These are phyloP conservation scores for Drosophila ercepeae DNA, from an alignment of 1,140 invertebrate genomes.

Conservation along the genomic window DNA sequence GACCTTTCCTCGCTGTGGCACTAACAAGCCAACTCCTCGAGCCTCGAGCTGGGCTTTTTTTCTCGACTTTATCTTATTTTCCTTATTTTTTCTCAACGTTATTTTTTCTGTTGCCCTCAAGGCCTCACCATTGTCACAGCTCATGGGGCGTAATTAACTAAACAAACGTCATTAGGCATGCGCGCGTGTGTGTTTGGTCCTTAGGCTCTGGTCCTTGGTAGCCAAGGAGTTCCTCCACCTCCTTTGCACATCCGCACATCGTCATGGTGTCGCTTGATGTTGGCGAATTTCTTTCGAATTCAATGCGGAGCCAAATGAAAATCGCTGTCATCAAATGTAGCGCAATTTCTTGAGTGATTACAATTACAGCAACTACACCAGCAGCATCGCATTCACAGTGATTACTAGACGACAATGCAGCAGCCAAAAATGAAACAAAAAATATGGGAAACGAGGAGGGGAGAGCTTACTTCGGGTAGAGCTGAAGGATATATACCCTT, in stretches of 20 bases:
- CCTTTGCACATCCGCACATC: neutral
- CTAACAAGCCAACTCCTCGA: slow-evolving; percentile 59
- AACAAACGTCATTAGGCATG: slow-evolving; percentile 81
- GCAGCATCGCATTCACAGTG: slow-evolving; percentile 58
- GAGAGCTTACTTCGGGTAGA: no score
- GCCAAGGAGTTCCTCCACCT: slow-evolving; percentile 12
- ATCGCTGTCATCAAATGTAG: slow-evolving; percentile 81
- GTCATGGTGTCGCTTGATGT: slow-evolving; percentile 8
- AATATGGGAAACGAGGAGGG: no score
- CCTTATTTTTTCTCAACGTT: slow-evolving; percentile 4
- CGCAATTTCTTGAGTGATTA: slow-evolving; percentile 81
- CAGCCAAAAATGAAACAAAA: slow-evolving; percentile 22
- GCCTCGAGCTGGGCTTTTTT: slow-evolving; percentile 1
- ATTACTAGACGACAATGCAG: slow-evolving; percentile 74
- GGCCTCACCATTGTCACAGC: slow-evolving; percentile 77
- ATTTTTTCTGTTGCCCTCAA: slow-evolving; percentile 13
- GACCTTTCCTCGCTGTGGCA: slow-evolving; percentile 61
- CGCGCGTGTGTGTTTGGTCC: slow-evolving; percentile 50
- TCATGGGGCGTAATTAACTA: slow-evolving; percentile 83
- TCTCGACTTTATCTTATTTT: slow-evolving; percentile 6
- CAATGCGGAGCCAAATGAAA: slow-evolving; percentile 65
- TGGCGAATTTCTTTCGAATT: slow-evolving; percentile 23
- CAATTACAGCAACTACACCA: slow-evolving; percentile 59
- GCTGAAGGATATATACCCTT: no score
- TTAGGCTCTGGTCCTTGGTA: slow-evolving; percentile 39